Evolutionary conservation across 2,888 invertebrate species (phyloP).

Genomic region (Hylaea fasciaria): DNA sequence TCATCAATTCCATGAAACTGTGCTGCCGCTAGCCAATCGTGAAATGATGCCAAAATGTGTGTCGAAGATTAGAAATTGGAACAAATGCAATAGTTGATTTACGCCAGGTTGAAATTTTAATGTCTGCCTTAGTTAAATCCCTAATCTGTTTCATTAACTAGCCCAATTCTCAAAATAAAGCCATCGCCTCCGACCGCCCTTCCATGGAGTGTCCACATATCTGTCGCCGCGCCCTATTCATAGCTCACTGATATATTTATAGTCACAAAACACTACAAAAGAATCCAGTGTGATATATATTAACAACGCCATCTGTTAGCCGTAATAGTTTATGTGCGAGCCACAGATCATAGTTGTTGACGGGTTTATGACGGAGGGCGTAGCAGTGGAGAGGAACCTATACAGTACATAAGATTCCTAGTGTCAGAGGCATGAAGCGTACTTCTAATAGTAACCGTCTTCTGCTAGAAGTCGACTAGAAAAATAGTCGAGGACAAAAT

Average conservation of each 20-base stretch:
- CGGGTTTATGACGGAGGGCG: slow-evolving; percentile 60
- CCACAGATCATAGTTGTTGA: slow-evolving; percentile 64
- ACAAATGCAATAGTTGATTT: no score
- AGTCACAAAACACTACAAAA: slow-evolving; percentile 23
- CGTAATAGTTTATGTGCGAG: slow-evolving; percentile 39
- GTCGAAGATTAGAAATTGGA: no score
- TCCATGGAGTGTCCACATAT: slow-evolving; percentile 13
- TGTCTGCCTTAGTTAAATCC: neutral
- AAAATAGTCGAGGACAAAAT: no score
- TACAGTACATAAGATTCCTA: slow-evolving; percentile 11
- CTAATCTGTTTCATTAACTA: slow-evolving; percentile 1
- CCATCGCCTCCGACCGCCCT: neutral
- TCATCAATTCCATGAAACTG: no score
- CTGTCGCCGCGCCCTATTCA: slow-evolving; percentile 26
- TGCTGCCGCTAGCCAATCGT: no score
- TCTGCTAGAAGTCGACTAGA: no score
- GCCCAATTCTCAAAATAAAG: neutral
- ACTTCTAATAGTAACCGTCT: no score
- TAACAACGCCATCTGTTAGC: slow-evolving; percentile 28
- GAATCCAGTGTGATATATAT: slow-evolving; percentile 26
- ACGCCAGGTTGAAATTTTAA: no score
- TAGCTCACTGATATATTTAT: slow-evolving; percentile 24
- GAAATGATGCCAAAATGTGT: no score
- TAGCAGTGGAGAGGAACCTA: slow-evolving; percentile 34
- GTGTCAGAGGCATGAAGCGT: no score